Evolutionary conservation across 2,888 invertebrate species (phyloP).

Genomic region (Lasiommata megera): DNA sequence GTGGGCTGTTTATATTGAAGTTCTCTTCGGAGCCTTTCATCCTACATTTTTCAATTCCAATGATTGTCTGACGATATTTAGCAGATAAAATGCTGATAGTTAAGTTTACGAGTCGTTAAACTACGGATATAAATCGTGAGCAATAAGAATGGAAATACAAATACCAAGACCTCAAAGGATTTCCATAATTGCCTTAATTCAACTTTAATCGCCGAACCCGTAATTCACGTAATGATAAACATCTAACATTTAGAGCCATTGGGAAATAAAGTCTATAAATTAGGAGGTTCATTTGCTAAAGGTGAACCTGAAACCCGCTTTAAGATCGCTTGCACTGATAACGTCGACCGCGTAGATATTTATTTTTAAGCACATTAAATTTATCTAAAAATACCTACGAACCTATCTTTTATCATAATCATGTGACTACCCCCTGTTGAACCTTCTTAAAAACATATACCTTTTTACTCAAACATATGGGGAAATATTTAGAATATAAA

Average conservation of each 20-base stretch:
- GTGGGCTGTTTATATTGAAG: too few species aligned
- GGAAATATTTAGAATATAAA: too few species aligned
- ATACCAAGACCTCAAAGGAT: not conserved
- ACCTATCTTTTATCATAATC: too few species aligned
- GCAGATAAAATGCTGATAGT: too few species aligned
- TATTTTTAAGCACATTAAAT: not conserved
- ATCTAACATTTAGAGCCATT: slow-evolving; percentile 7
- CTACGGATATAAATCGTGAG: not conserved
- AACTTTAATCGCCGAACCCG: slow-evolving; percentile 13
- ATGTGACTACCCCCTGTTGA: too few species aligned
- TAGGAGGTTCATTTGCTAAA: slow-evolving; percentile 5
- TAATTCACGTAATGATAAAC: slow-evolving; percentile 4
- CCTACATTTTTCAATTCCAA: too few species aligned
- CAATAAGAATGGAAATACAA: slow-evolving; percentile 1
- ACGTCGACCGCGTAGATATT: not conserved
- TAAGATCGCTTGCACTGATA: not conserved
- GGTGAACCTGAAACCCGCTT: not conserved
- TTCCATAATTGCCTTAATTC: slow-evolving; percentile 8
- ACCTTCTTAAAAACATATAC: too few species aligned
- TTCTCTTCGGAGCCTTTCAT: too few species aligned
- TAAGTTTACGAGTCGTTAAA: too few species aligned
- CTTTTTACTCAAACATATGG: too few species aligned
- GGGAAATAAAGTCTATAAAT: slow-evolving; percentile 13
- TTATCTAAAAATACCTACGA: not conserved
- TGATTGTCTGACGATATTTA: too few species aligned